These are phyloP conservation scores for Trogon melanurus DNA, from an alignment of 2,113 vertebrate genomes.

Conservation along the genomic window DNA sequence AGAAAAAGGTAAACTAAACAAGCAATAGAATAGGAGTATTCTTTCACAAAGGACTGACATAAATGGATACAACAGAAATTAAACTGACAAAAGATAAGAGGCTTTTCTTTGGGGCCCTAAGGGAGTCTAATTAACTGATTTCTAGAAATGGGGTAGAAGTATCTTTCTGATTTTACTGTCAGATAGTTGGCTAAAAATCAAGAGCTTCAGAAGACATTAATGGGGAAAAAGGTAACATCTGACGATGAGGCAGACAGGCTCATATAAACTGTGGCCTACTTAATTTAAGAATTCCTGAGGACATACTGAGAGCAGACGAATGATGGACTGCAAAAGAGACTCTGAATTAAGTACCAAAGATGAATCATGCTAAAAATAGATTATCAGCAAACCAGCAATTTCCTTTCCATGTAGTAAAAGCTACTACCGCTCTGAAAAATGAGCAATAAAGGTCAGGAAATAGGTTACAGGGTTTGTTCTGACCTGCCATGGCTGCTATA, in stretches of 20 bases:
- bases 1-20: not conserved
- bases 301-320: not conserved
- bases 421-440: constrained; percentile 11
- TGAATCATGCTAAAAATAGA: not conserved
- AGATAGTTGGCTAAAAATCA: constrained; percentile 65
- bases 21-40: not conserved
- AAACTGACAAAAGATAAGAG: constrained; percentile 52
- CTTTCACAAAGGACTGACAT: not conserved
- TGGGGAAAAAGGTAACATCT: constrained; percentile 7
- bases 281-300: constrained; percentile 43
- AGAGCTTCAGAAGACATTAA: constrained; percentile 42
- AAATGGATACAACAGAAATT: constrained; percentile 39
- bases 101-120: constrained; percentile 24
- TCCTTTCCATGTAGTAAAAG: constrained; percentile 14
- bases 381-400: constrained; percentile 22
- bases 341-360: not conserved
- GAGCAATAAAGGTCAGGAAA: constrained; percentile 27
- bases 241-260: not conserved
- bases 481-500: not conserved
- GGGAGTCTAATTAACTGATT: constrained; percentile 53
- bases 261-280: not conserved
- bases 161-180: constrained; percentile 36
- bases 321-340: constrained; percentile 11
- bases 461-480: constrained; percentile 1
- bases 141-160: constrained; percentile 10